Evolutionary conservation across 1,140 invertebrate species (phyloP), one percentile per base, ranked within the genome.

Genomic region (Andrena cerasifolii): DNA sequence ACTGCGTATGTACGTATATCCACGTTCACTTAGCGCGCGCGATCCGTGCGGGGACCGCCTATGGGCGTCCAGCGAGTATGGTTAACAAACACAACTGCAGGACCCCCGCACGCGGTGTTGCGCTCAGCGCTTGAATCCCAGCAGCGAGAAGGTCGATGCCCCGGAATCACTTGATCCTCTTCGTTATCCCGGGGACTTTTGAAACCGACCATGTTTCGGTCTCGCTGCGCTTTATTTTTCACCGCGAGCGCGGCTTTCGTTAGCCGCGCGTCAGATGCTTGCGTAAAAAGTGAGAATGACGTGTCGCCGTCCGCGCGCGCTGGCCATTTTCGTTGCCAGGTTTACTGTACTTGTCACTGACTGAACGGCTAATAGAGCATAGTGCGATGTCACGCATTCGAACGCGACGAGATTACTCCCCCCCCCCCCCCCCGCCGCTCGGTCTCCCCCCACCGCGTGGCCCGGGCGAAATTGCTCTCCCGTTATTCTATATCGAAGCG

Each of bases 271-370:
- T 74, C 67, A 80, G 68, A 67, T 71, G 65, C 31, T 67, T 21
- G 47, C n/a, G 61, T 81, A 81, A 85, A 85, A 85, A 84, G 78
- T 66, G 72, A 80, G 67, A 83, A 84, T 78, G 75, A 74, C 75
- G 58, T 47, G 75, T 68, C 75, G 58, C 40, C 45, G 59, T 43
- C 31, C 45, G 26, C 68, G 49, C 10, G 36, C 36, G n/a, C 36
- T 58, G 62, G 49, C 51, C 40, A 82, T 83, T 70, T 78, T 77
- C 49, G 21, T 36, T n/a, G 26, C 45, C 33, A n/a, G 10, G 33
- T 70, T 85, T 83, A 78, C 79, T 79, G 77, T 84, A 75, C 61
- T 56, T 80, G 85, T 86, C 85, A 79, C 59, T 79, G 79, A 80
- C 81, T 70, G 82, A 80, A 51, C 61, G 74, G 53, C 73, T 81